Evolutionary conservation across 2,797 vertebrate species (phyloP).

Genomic region (Dendrocincla tyrannina): DNA sequence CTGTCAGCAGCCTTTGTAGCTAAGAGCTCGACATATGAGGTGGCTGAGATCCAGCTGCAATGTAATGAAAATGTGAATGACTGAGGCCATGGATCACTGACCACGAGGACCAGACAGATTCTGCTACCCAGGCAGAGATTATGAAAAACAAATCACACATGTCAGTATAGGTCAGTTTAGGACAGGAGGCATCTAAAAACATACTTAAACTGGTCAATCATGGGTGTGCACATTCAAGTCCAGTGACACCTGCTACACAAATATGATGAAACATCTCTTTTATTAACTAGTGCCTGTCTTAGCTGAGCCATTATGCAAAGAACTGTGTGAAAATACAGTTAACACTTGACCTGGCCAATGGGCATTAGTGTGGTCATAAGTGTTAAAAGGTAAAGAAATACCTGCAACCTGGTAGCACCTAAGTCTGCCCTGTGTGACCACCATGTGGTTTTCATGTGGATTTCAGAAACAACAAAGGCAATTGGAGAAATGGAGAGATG

Average conservation of each 20-base stretch:
- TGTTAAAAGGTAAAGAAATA: neutral
- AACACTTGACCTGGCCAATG: neutral
- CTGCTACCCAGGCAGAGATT: neutral
- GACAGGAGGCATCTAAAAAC: neutral
- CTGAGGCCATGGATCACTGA: neutral
- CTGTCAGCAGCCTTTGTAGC: neutral
- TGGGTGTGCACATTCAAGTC: neutral
- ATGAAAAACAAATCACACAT: neutral
- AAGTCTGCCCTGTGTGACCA: neutral
- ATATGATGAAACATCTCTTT: neutral
- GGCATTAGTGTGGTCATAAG: accelerated
- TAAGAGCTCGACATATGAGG: neutral
- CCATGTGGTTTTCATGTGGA: neutral
- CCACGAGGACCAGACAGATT: neutral
- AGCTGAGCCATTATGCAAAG: neutral
- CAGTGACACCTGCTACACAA: neutral
- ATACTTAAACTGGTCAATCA: neutral
- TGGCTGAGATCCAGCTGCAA: neutral
- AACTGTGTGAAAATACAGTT: neutral
- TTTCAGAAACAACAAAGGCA: neutral
- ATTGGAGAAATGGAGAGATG: neutral
- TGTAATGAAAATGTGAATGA: neutral
- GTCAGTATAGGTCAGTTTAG: neutral
- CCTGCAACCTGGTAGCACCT: neutral
- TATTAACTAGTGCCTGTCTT: neutral